A percentile compares a stretch with the other conserved stretches of the same genome.
These are phyloP conservation scores for Linnaemya tessellans DNA, from an alignment of 2,888 invertebrate genomes.

Conservation along the genomic window DNA sequence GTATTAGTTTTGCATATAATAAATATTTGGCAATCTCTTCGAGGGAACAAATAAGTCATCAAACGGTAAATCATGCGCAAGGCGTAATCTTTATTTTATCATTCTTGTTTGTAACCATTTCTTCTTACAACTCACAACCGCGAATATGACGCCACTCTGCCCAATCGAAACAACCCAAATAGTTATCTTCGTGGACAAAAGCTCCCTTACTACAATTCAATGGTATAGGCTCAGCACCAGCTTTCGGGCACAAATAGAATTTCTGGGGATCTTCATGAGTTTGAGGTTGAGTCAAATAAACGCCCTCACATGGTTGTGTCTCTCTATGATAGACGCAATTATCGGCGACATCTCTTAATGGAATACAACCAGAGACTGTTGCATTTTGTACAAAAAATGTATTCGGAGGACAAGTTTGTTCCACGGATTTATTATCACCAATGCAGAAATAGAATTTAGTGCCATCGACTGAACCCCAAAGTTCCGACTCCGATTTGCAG, in stretches of 20 bases:
- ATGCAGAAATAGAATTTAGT: conserved; percentile 74
- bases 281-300: conserved; percentile 70
- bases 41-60: too few relatives aligned
- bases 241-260: conserved; percentile 72
- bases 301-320: conserved; percentile 61
- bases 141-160: conserved; percentile 72
- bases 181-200: conserved; percentile 72
- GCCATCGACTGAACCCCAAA: conserved; percentile 74
- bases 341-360: conserved; percentile 54
- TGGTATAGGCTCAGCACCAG: conserved; percentile 54
- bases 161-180: conserved; percentile 75
- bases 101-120: too few relatives aligned
- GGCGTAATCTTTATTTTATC: too few relatives aligned
- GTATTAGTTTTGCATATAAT: too few relatives aligned
- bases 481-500: conserved; percentile 70
- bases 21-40: too few relatives aligned
- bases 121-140: conserved; percentile 41
- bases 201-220: conserved; percentile 71
- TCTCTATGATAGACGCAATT: conserved; percentile 66
- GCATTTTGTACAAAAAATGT: conserved; percentile 75
- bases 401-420: conserved; percentile 67
- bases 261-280: conserved; percentile 69
- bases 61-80: too few relatives aligned
- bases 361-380: conserved; percentile 75
- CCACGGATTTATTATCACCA: conserved; percentile 65